Base-by-base conservation (phyloP, 2,888 invertebrate genomes). In the Lumbricus terrestris region DNA sequence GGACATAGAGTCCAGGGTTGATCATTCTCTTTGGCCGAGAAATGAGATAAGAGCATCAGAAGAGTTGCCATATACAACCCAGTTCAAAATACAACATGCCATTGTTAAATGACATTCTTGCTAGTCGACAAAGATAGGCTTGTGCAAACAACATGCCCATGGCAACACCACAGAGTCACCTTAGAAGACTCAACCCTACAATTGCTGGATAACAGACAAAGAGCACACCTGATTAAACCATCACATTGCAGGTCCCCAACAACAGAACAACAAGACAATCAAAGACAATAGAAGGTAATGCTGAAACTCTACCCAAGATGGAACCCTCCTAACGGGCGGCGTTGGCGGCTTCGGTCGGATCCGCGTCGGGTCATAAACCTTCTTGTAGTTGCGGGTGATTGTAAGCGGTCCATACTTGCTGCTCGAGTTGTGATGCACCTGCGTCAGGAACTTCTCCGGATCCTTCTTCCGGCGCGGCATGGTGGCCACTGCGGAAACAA, bases 301-400 rank as follows among this genome's bases (percentile, higher is more conserved):
- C 69, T n/a, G 69, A 69, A n/a, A n/a, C 69, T 90, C 88, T 38
- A 93, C 98, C 98, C 98, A 98, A 93, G 97, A 97, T 11, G 97
- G 97, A 94, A 97, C 97, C 94, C 98, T 96, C 94, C 98, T 98
- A 90, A 98, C 95, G 0, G 98, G 98, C 38, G 98, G 98, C 0
- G 98, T 98, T 29, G 98, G 98, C 0, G 98, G 97, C 92, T 96
- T 95, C 13, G 90, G 69, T 42, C 85, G 34, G 23, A 89, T 85
- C 35, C 90, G 90, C 5, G 89, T 88, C 37, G 91, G 88, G 33
- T 90, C 54, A 18, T 90, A 90, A 13, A 89, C 33, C 69, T 88
- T 89, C n/a, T 89, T 89, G 90, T 35, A 69, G 90, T 89, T 85
- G 34, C 88, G 54, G 38, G 42, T 83, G 54, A 69, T 88, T 29